phyloP scores from a whole-genome alignment of 2,888 invertebrate genomes.

The Cabera pusaria region DNA sequence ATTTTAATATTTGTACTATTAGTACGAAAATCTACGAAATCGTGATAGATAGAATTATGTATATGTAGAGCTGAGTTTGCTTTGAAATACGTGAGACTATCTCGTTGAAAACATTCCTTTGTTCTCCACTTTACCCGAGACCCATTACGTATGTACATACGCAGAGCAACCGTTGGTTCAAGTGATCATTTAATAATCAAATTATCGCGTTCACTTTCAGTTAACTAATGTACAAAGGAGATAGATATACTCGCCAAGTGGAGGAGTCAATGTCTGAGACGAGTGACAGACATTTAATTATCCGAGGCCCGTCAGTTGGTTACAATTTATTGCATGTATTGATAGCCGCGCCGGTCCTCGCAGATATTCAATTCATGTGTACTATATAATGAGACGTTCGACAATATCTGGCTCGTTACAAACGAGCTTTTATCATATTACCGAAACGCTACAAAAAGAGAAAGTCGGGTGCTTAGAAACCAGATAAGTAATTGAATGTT shows the following conservation, averaged over 20 bases:
- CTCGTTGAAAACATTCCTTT: constrained; percentile 2
- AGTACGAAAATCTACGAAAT: too few relatives aligned
- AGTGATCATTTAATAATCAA: background rate
- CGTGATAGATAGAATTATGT: too few relatives aligned
- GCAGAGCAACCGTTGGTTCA: too few relatives aligned
- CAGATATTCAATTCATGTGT: too few relatives aligned
- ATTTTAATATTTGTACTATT: too few relatives aligned
- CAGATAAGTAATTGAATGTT: background rate
- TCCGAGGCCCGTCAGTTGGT: background rate
- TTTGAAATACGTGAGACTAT: too few relatives aligned
- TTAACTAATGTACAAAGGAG: background rate
- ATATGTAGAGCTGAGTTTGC: too few relatives aligned
- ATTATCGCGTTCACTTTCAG: background rate
- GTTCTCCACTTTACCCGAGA: too few relatives aligned
- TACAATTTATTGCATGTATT: background rate
- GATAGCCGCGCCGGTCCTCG: too few relatives aligned
- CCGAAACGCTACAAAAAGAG: background rate
- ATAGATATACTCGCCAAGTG: background rate
- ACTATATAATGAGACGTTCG: too few relatives aligned
- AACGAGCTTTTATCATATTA: constrained; percentile 1
- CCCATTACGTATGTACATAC: too few relatives aligned
- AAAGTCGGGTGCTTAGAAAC: background rate
- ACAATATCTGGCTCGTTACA: background rate
- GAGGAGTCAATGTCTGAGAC: too few relatives aligned
- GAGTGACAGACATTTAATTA: background rate